Conservation (phyloP, 35 echinoderm and acorn worm genomes). For the Apostichopus parvimensis region DNA sequence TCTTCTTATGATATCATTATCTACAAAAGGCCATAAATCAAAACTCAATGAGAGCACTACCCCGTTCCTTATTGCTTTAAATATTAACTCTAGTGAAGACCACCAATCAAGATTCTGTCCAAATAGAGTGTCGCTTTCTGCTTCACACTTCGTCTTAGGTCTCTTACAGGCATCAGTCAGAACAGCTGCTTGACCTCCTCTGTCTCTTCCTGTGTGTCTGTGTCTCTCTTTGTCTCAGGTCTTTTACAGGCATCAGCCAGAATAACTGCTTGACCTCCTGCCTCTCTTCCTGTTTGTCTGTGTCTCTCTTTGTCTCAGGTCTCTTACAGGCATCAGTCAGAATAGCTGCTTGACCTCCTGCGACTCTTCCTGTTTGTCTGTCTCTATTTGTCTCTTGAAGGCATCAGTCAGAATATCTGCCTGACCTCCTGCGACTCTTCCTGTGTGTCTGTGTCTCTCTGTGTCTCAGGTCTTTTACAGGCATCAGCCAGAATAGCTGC, state of each 20-base stretch:
- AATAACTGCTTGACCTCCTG: background rate
- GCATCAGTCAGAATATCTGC: background rate
- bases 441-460: background rate
- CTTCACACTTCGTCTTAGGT: no score
- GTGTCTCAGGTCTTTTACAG: background rate
- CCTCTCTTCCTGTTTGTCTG: background rate
- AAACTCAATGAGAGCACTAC: background rate
- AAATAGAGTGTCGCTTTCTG: background rate
- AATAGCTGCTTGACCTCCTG: no score
- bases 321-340: no score
- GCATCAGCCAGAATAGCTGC: background rate
- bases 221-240: background rate
- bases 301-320: background rate
- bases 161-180: background rate
- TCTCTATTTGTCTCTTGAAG: background rate
- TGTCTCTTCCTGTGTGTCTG: background rate
- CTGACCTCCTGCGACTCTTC: background rate
- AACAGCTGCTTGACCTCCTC: background rate
- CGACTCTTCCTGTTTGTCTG: no score
- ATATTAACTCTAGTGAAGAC: no score
- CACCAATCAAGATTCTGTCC: no score
- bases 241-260: background rate
- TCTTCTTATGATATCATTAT: no score
- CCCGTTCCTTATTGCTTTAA: no score
- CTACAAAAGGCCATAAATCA: background rate